Conservation (phyloP, 2,797 vertebrate species). For the Falco novaeseelandiae region DNA sequence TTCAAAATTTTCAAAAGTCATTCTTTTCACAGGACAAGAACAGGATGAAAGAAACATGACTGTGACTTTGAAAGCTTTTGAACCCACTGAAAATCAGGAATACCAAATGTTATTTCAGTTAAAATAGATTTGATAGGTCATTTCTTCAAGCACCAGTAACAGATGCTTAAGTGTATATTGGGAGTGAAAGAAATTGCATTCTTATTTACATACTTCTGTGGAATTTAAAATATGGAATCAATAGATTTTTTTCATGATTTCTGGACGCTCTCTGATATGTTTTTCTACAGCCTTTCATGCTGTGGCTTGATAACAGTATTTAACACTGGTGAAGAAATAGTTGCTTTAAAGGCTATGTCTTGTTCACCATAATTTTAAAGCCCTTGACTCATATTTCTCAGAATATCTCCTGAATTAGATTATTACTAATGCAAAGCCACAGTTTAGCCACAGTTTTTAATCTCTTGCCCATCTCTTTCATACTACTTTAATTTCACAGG, state of each 20-base stretch:
- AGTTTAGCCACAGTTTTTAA: conserved; percentile 38
- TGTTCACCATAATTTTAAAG: conserved; percentile 32
- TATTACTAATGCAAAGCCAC: conserved; percentile 16
- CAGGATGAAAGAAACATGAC: not conserved
- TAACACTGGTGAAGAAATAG: conserved; percentile 42
- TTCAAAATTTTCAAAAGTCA: not conserved
- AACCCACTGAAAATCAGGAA: not conserved
- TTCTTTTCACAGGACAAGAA: not conserved
- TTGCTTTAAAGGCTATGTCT: not conserved
- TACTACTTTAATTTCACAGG: conserved; percentile 12
- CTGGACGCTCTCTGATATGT: not conserved
- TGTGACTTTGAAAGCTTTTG: not conserved
- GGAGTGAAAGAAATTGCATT: not conserved
- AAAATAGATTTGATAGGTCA: conserved; percentile 20
- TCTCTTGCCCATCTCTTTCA: not conserved
- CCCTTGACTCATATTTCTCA: conserved; percentile 36
- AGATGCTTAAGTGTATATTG: conserved; percentile 17
- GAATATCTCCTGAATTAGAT: conserved; percentile 1
- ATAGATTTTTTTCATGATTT: not conserved
- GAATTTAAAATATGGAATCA: not conserved
- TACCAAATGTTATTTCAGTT: conserved; percentile 13
- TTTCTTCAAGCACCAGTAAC: not conserved
- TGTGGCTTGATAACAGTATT: conserved; percentile 11
- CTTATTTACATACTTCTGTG: conserved; percentile 2
- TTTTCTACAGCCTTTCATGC: conserved; percentile 19